A percentile compares a stretch with the other conserved stretches of the same genome.
Conservation (phyloP, 2,113 vertebrate genomes). For the Clarias batrachus region DNA sequence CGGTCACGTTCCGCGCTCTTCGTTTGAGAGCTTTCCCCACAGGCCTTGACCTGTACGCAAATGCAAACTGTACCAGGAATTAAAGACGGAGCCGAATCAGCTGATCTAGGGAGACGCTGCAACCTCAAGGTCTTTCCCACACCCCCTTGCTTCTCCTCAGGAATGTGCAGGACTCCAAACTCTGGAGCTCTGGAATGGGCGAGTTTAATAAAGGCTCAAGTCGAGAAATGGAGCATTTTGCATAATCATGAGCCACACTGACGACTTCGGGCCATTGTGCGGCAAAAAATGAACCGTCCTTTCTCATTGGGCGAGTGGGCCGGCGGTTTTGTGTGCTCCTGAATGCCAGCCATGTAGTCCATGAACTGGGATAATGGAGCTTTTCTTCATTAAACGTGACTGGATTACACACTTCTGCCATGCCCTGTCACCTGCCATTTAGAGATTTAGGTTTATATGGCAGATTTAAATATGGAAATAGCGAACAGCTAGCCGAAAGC, state of each 20-base stretch:
- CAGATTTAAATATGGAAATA: constrained; percentile 56
- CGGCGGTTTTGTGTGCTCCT: constrained; percentile 43
- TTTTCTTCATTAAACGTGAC: constrained; percentile 57
- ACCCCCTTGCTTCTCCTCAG: constrained; percentile 57
- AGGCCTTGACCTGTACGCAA: constrained; percentile 67
- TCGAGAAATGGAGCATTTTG: constrained; percentile 51
- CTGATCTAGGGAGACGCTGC: constrained; percentile 61
- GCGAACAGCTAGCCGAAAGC: constrained; percentile 32
- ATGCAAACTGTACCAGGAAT: constrained; percentile 66
- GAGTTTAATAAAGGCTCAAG: constrained; percentile 46
- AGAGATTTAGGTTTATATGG: constrained; percentile 44
- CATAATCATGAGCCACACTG: constrained; percentile 52
- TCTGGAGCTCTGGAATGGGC: constrained; percentile 58
- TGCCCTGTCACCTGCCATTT: constrained; percentile 25
- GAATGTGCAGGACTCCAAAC: constrained; percentile 63
- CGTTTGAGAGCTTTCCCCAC: constrained; percentile 68
- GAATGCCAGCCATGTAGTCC: constrained; percentile 44
- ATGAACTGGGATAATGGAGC: constrained; percentile 50
- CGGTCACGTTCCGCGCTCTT: constrained; percentile 69
- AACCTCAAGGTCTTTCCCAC: constrained; percentile 68
- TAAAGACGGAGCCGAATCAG: constrained; percentile 65
- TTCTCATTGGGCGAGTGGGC: constrained; percentile 45
- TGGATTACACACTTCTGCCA: constrained; percentile 53
- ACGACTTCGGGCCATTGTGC: constrained; percentile 49
- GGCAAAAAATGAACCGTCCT: constrained; percentile 48